A percentile compares a stretch with the other conserved stretches of the same genome.
phyloP scores from a whole-genome alignment of 2,797 vertebrate genomes.

The Lagorchestes hirsutus region DNA sequence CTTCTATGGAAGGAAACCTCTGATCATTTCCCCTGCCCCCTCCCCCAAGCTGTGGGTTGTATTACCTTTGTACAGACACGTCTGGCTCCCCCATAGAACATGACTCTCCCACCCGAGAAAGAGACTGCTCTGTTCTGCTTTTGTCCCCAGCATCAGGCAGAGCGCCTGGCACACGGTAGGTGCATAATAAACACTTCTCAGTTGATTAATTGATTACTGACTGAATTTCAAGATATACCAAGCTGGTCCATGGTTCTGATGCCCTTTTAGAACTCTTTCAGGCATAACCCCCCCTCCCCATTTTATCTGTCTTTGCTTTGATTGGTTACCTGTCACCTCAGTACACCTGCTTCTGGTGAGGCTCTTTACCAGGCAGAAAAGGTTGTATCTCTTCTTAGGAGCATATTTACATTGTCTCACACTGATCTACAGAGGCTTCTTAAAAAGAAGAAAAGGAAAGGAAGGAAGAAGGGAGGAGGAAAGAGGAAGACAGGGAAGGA shows the following conservation, averaged over 20 bases:
- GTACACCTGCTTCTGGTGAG: not conserved
- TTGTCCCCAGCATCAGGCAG: too few species aligned
- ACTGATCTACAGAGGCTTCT: not conserved
- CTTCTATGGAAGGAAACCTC: not conserved
- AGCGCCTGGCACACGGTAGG: too few species aligned
- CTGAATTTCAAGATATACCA: not conserved
- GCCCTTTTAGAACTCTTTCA: not conserved
- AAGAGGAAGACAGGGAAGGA: too few species aligned
- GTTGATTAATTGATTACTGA: not conserved
- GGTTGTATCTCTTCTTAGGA: not conserved
- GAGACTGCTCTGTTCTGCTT: not conserved
- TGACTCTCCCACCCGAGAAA: not conserved
- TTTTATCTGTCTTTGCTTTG: too few species aligned
- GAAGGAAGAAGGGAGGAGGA: too few species aligned
- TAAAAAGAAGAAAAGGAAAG: too few species aligned
- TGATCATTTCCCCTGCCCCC: not conserved
- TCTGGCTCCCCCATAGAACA: too few species aligned
- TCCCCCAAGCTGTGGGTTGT: not conserved
- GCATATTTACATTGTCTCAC: not conserved
- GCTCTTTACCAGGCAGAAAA: not conserved
- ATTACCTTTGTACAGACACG: too few species aligned
- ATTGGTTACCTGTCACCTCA: not conserved
- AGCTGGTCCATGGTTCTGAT: not conserved
- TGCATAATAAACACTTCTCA: not conserved
- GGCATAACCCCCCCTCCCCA: too few species aligned